Base-by-base conservation (phyloP, 2,113 vertebrate species). In the Phaetusa simplex region DNA sequence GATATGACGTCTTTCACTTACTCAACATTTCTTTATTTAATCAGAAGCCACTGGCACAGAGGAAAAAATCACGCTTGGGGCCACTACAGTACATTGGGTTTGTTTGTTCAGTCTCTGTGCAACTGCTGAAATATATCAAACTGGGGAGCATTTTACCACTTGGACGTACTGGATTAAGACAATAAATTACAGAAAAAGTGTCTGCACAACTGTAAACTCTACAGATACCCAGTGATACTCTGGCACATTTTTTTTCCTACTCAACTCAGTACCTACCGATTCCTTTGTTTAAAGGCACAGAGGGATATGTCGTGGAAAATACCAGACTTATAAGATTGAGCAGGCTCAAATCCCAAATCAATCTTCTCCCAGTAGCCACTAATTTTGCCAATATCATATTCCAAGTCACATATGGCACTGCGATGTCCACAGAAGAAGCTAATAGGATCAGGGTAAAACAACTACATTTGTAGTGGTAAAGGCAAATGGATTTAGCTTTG, bases 271-370 rank as follows among this genome's bases (percentile, higher is more conserved):
- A 29, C 16, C 8, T 22, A 38, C 7, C 3, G 1, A 12, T 47
- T 38, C 32, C 21, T 87, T 65, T 10, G 3, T 71, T 88, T 82
- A 88, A 87, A 88, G 50, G 23, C 42, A 61, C 3, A 24, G 12
- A 38, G 26, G 32, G 7, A 81, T 9, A 8, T 12, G 5, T 21
- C 40, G 18, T 11, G 27, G 62, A 82, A 87, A 82, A 78, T 5
- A 69, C 6, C 22, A 81, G 36, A 64, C 0, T 0, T 6, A 14
- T 29, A 66, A 79, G n/a, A 79, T 5, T 2, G 3, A 45, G 40
- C 13, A 84, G 40, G 14, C 45, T 74, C 14, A 79, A 78, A n/a
- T 24, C 26, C 21, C 42, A 78, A 78, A 30, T 26, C 38, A 15
- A 0, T 85, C 42, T 53, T 58, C 69, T 64, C 19, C 23, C 38